Conservation (phyloP, 2,888 invertebrate genomes). For the Synanthedon formicaeformis region DNA sequence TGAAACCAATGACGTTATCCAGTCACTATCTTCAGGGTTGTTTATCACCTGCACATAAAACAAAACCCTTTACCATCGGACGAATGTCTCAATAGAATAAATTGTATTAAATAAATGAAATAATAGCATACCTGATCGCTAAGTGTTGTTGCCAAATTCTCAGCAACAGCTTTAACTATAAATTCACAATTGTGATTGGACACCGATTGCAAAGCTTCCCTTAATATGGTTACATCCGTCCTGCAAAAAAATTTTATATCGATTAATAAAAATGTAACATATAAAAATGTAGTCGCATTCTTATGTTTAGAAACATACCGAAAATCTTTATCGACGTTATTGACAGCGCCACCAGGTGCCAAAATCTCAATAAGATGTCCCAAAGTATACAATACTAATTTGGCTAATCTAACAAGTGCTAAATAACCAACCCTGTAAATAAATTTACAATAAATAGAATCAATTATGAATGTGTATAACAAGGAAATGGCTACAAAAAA, state of each 20-base stretch:
- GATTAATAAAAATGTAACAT: background rate
- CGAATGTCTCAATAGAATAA: background rate
- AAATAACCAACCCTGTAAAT: slow-evolving; percentile 82
- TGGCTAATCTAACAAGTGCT: slow-evolving; percentile 88
- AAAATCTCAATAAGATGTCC: slow-evolving; percentile 81
- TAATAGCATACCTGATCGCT: slow-evolving; percentile 75
- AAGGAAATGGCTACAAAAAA: background rate
- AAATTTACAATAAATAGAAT: slow-evolving; percentile 4
- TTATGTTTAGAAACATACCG: slow-evolving; percentile 28
- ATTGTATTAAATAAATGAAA: background rate
- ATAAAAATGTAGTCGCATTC: background rate
- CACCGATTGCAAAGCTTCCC: slow-evolving; percentile 86
- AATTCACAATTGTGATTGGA: slow-evolving; percentile 88
- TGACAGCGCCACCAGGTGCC: slow-evolving; percentile 63
- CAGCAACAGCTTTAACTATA: slow-evolving; percentile 85
- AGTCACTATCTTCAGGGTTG: slow-evolving; percentile 46
- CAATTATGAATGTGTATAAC: background rate
- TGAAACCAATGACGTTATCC: slow-evolving; percentile 50
- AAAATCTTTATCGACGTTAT: slow-evolving; percentile 46
- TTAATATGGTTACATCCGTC: slow-evolving; percentile 74
- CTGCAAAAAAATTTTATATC: slow-evolving; percentile 27
- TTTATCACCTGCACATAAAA: slow-evolving; percentile 35
- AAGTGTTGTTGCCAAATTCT: slow-evolving; percentile 84
- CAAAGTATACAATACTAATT: slow-evolving; percentile 88
- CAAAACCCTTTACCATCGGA: too few species aligned